Conservation (phyloP, 2,113 vertebrate genomes). For the Polyodon spathula region DNA sequence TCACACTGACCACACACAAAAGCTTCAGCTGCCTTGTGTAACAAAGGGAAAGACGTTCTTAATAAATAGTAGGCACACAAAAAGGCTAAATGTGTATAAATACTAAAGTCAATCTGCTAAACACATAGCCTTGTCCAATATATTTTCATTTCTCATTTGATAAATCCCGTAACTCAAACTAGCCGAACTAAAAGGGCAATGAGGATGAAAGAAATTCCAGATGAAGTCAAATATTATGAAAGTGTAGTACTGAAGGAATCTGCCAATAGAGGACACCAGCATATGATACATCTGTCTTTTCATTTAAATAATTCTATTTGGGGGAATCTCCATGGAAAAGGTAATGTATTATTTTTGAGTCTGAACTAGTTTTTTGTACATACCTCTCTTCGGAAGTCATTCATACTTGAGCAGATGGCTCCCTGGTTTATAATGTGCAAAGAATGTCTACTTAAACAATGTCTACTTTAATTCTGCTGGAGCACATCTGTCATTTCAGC, state of each 20-base stretch:
- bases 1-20: no score
- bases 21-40: no score
- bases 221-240: neutral
- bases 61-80: neutral
- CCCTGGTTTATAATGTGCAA: slow-evolving; percentile 18
- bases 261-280: neutral
- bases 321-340: slow-evolving; percentile 10
- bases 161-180: neutral
- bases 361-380: slow-evolving; percentile 19
- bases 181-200: neutral
- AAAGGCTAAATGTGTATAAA: neutral
- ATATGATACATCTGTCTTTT: fast-evolving
- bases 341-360: slow-evolving; percentile 20
- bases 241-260: neutral
- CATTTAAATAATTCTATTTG: slow-evolving; percentile 6
- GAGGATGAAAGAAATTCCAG: neutral
- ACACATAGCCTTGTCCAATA: neutral
- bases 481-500: slow-evolving; percentile 39
- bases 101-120: neutral
- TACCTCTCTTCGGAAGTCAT: slow-evolving; percentile 21
- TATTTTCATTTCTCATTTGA: neutral
- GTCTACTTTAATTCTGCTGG: slow-evolving; percentile 29
- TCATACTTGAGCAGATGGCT: slow-evolving; percentile 22
- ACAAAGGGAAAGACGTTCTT: no score
- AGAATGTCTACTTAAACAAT: slow-evolving; percentile 23